These are phyloP conservation scores for Philopedon plagiatum DNA, from an alignment of 2,888 invertebrate genomes.

Conservation along the genomic window DNA sequence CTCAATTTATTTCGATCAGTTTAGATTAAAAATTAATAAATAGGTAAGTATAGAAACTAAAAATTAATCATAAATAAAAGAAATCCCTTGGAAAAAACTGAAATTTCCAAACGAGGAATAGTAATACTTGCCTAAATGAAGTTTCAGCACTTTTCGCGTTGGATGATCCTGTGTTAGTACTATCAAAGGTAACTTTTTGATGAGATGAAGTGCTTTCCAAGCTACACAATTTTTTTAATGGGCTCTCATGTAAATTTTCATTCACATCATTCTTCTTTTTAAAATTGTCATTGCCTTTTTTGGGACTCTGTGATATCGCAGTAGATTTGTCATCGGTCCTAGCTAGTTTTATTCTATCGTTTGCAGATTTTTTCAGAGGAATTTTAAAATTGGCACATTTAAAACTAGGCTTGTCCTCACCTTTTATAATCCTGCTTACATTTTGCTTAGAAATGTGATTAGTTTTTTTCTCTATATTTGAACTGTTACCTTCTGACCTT, in stretches of 20 bases:
- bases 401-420: not conserved
- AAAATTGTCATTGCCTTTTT: not conserved
- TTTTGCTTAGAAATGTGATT: not conserved
- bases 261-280: not conserved
- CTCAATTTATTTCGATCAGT: too few relatives aligned
- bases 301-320: not conserved
- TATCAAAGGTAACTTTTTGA: not conserved
- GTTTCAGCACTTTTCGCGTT: not conserved
- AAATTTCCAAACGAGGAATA: too few relatives aligned
- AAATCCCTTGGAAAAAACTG: too few relatives aligned
- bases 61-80: too few relatives aligned
- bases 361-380: not conserved
- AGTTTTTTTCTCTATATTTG: not conserved
- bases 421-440: not conserved
- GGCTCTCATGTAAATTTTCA: not conserved
- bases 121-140: slow-evolving; percentile 20
- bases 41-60: too few relatives aligned
- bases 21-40: too few relatives aligned
- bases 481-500: not conserved
- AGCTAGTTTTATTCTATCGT: not conserved
- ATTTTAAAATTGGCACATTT: not conserved
- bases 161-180: not conserved
- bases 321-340: not conserved
- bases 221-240: not conserved
- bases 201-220: not conserved